Evolutionary conservation across 2,113 vertebrate species (phyloP).

Genomic region (Corynorhinus townsendii): DNA sequence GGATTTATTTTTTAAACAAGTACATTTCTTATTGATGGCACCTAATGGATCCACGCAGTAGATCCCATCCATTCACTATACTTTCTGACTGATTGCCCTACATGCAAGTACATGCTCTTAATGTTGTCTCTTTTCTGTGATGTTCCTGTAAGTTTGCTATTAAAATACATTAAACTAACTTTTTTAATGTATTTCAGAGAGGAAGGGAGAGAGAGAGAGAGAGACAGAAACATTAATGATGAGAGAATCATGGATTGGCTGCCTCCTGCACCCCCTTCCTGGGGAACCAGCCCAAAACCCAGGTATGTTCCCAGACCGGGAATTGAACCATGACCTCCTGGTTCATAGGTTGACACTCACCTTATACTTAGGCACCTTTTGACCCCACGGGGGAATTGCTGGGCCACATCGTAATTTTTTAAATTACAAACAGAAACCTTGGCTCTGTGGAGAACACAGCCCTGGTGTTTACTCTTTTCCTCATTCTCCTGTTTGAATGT

Average conservation of each 20-base stretch:
- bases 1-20: conserved; percentile 76
- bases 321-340: too few species aligned
- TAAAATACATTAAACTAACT: conserved; percentile 87
- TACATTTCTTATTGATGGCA: conserved; percentile 81
- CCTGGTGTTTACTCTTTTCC: not conserved
- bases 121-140: conserved; percentile 89
- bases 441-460: not conserved
- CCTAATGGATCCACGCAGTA: conserved; percentile 83
- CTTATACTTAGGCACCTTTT: too few species aligned
- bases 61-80: conserved; percentile 85
- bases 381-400: too few species aligned
- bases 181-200: too few species aligned
- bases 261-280: too few species aligned
- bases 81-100: conserved; percentile 81
- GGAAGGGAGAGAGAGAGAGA: too few species aligned
- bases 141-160: conserved; percentile 91
- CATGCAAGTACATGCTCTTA: conserved; percentile 87
- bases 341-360: too few species aligned
- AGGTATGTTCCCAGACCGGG: too few species aligned
- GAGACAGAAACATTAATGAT: too few species aligned
- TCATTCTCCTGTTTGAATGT: not conserved
- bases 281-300: too few species aligned
- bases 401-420: too few species aligned
- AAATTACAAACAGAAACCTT: not conserved
- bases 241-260: too few species aligned